A percentile compares a stretch with the other conserved stretches of the same genome.
Conservation (phyloP, 1,140 invertebrate species). For the Aradophagus sp. region DNA sequence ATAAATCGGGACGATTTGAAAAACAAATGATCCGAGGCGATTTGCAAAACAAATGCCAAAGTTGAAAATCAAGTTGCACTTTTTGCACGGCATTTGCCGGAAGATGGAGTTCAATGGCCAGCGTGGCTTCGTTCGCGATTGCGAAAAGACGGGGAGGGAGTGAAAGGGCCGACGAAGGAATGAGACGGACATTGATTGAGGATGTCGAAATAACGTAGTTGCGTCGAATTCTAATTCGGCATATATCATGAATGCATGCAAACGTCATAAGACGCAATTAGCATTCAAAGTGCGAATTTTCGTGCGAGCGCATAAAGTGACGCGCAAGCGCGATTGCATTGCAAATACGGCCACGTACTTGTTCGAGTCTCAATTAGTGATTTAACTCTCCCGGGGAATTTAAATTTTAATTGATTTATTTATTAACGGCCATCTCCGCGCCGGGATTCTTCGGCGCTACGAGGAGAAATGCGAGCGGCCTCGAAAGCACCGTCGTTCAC, state of each 20-base stretch:
- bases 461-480: slow-evolving; percentile 67
- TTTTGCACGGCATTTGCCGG: too few species aligned
- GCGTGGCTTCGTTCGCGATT: too few species aligned
- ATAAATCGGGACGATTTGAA: too few species aligned
- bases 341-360: slow-evolving; percentile 66
- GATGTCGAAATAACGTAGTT: slow-evolving; percentile 29
- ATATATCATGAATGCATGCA: slow-evolving; percentile 38
- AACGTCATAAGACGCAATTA: slow-evolving; percentile 54
- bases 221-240: slow-evolving; percentile 38
- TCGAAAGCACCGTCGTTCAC: slow-evolving; percentile 56
- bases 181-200: slow-evolving; percentile 19
- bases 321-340: slow-evolving; percentile 61
- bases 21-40: too few species aligned
- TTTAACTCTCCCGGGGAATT: slow-evolving; percentile 67
- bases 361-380: slow-evolving; percentile 66
- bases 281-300: slow-evolving; percentile 60
- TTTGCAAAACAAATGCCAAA: too few species aligned
- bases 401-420: slow-evolving; percentile 73
- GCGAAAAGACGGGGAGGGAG: too few species aligned
- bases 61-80: too few species aligned
- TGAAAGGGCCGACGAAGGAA: too few species aligned
- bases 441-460: slow-evolving; percentile 64
- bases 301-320: slow-evolving; percentile 38
- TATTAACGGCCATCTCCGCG: slow-evolving; percentile 60
- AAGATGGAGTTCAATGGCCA: too few species aligned